Conservation (phyloP, 2,113 vertebrate species). For the Atrichornis clamosus region DNA sequence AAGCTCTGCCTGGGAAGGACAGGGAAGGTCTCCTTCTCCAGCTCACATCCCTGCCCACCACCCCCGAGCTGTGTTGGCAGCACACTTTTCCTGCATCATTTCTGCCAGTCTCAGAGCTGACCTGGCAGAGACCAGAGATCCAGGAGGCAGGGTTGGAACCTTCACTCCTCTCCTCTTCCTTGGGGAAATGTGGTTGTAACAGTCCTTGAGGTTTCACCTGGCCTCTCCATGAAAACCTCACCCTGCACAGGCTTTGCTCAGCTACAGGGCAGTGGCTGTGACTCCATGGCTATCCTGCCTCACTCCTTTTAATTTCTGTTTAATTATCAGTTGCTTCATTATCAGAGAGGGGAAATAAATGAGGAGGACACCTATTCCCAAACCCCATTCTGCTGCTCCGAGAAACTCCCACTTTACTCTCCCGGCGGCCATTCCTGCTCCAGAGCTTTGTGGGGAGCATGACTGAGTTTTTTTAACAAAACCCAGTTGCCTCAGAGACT, state of each 20-base stretch:
- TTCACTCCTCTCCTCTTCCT: not conserved
- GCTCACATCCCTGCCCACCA: not conserved
- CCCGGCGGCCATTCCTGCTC: rapidly evolving
- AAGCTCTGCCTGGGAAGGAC: not conserved
- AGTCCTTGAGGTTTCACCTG: not conserved
- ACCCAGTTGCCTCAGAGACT: not conserved
- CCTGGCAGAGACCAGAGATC: not conserved
- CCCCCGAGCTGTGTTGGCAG: not conserved
- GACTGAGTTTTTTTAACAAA: not conserved
- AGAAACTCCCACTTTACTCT: not conserved
- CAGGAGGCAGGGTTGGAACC: not conserved
- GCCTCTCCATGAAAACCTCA: not conserved
- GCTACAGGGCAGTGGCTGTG: not conserved
- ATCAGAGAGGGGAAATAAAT: not conserved
- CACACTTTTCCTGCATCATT: not conserved
- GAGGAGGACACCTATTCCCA: not conserved
- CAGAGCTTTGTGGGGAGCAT: rapidly evolving
- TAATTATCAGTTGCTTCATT: not conserved
- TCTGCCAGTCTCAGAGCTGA: not conserved
- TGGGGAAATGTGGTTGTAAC: not conserved
- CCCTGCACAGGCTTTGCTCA: not conserved
- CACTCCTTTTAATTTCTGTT: not conserved
- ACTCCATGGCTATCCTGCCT: not conserved
- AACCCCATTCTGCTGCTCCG: not conserved
- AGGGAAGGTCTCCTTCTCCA: not conserved